Evolutionary conservation across 2,797 vertebrate species (phyloP), one percentile per base, ranked within the genome.

Genomic region (Buceros bicornis): DNA sequence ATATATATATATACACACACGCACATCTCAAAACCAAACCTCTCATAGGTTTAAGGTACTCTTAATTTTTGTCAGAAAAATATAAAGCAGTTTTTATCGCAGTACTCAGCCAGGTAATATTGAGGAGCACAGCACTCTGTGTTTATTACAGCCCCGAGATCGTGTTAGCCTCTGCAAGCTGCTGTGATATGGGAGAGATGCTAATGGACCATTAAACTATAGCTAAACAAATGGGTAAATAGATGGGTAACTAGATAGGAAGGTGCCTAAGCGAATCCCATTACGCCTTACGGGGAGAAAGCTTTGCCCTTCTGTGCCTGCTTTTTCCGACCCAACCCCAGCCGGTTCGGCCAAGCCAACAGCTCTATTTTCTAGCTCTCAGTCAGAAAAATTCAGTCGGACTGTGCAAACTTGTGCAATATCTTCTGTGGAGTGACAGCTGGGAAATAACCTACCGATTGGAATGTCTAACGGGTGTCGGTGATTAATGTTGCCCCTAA

Each of bases 391-490:
- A 91, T 56, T 91, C 83, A 62, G 43, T 94, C 54, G 78, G 54
- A 78, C 82, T 69, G 74, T 64, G 72, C 29, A 96, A 92, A 93
- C 69, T 50, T 66, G 43, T 70, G 76, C 89, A 86, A 81, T 96
- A 93, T 92, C 65, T 96, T 72, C 69, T 71, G 53, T 61, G 74
- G 92, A 96, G 40, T 94, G 94, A 95, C 94, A 95, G 57, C 65
- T 82, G 65, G 79, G 91, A 96, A 96, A 97, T 94, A 96, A 92
- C 95, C 65, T 76, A 86, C 18, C 74, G 89, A 94, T 92, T 88
- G 72, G 69, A 96, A 54, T 73, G 91, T 93, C 94, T 91, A 72
- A 72, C 72, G 40, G 73, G 40, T 76, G 83, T 56, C 8, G 1
- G 54, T 95, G 96, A 96, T 95, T 96, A 96, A 95, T 93, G 80